phyloP scores from a whole-genome alignment of 1,140 invertebrate species.

The Streblospio benedicti region DNA sequence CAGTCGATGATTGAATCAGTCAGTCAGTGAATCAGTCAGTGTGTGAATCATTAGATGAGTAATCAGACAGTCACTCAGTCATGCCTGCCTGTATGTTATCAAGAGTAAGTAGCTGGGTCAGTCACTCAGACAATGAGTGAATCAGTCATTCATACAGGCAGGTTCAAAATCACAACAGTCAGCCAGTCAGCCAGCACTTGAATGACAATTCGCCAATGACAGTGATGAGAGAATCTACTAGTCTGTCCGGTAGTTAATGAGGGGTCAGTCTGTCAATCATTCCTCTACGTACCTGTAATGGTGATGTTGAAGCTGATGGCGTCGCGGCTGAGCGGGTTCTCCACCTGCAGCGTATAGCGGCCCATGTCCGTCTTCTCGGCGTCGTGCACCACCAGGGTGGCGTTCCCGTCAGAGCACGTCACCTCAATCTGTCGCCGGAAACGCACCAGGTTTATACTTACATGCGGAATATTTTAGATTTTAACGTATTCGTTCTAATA shows the following conservation, averaged over 20 bases:
- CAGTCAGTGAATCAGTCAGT: too few species aligned
- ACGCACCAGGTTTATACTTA: too few species aligned
- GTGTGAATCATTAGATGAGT: too few species aligned
- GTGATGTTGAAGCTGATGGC: conserved; percentile 86
- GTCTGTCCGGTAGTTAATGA: not conserved
- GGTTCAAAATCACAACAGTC: not conserved
- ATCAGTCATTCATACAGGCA: too few species aligned
- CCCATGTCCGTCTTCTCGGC: conserved; percentile 85
- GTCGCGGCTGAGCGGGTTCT: conserved; percentile 94
- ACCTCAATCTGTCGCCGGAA: too few species aligned
- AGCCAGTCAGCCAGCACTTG: not conserved
- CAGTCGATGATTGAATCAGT: too few species aligned
- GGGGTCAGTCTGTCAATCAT: not conserved
- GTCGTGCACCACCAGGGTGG: conserved; percentile 84
- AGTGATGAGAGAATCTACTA: not conserved
- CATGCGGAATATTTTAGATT: too few species aligned
- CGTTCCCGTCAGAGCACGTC: conserved; percentile 82
- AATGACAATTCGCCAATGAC: not conserved
- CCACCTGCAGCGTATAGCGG: conserved; percentile 82
- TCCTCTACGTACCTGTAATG: conserved; percentile 68
- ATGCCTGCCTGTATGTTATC: too few species aligned
- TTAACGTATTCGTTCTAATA: too few species aligned
- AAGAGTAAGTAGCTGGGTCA: too few species aligned
- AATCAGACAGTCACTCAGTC: too few species aligned
- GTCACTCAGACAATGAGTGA: too few species aligned